phyloP scores from a whole-genome alignment of 1,140 invertebrate genomes.

The Ceratosolen fusciceps region DNA sequence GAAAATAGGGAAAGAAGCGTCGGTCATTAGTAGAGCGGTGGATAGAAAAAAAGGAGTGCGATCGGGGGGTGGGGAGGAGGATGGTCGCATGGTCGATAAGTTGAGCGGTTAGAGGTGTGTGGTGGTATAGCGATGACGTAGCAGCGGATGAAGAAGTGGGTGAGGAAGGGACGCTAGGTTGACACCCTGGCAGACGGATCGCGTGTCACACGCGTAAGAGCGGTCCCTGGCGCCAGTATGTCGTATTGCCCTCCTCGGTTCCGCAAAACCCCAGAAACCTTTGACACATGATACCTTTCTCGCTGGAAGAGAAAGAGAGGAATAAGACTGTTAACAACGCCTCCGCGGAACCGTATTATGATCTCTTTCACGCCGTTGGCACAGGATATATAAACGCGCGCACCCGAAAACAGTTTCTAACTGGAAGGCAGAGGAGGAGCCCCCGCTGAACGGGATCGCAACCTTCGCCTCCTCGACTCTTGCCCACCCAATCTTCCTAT shows the following conservation, averaged over 20 bases:
- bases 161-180: slow-evolving; percentile 33
- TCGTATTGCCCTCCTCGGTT: slow-evolving; percentile 57
- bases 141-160: background rate
- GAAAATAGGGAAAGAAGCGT: background rate
- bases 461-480: slow-evolving; percentile 1
- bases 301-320: background rate
- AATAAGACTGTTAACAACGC: background rate
- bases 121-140: too few species aligned
- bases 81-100: too few species aligned
- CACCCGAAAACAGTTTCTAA: slow-evolving; percentile 15
- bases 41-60: background rate
- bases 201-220: slow-evolving; percentile 63
- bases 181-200: slow-evolving; percentile 69
- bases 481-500: background rate
- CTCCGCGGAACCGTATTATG: slow-evolving; percentile 24
- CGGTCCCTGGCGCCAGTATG: slow-evolving; percentile 64
- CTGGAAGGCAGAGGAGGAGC: background rate
- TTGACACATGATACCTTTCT: slow-evolving; percentile 50
- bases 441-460: background rate
- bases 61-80: background rate
- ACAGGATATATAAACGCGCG: background rate
- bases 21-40: background rate
- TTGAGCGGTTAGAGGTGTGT: too few species aligned
- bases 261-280: slow-evolving; percentile 51
- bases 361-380: background rate